These are phyloP conservation scores for Cyprinus carpio DNA, from an alignment of 2,113 vertebrate species.

Conservation along the genomic window DNA sequence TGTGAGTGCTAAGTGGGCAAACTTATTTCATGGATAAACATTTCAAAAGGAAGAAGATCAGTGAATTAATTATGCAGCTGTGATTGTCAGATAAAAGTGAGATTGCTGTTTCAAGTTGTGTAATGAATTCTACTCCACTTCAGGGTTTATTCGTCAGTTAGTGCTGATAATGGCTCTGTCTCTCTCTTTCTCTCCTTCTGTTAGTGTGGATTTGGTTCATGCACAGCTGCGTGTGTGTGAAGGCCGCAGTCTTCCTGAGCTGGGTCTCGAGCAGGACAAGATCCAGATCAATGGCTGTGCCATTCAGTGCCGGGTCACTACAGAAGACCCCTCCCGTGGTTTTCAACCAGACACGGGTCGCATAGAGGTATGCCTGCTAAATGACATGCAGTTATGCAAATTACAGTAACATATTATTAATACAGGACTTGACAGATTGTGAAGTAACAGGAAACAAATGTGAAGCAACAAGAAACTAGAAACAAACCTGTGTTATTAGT, in stretches of 20 bases:
- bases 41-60: constrained; percentile 36
- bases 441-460: neutral
- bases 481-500: neutral
- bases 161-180: constrained; percentile 3
- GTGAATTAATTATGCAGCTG: constrained; percentile 18
- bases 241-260: constrained; percentile 75
- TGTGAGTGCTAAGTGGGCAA: neutral
- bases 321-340: constrained; percentile 79
- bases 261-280: constrained; percentile 78
- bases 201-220: constrained; percentile 81
- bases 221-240: constrained; percentile 80
- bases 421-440: neutral
- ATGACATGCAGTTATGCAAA: constrained; percentile 5
- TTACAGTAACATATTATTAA: constrained; percentile 1
- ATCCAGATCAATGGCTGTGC: constrained; percentile 79
- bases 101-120: constrained; percentile 28
- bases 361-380: constrained; percentile 74
- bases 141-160: constrained; percentile 29
- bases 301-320: constrained; percentile 83
- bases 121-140: constrained; percentile 35
- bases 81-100: constrained; percentile 44
- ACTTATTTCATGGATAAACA: constrained; percentile 21
- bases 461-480: neutral
- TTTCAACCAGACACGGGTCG: constrained; percentile 84
- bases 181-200: constrained; percentile 1